A percentile compares a stretch with the other conserved stretches of the same genome.
These are phyloP conservation scores for Hippocampus zosterae DNA, from an alignment of 2,113 vertebrate species.

Conservation along the genomic window DNA sequence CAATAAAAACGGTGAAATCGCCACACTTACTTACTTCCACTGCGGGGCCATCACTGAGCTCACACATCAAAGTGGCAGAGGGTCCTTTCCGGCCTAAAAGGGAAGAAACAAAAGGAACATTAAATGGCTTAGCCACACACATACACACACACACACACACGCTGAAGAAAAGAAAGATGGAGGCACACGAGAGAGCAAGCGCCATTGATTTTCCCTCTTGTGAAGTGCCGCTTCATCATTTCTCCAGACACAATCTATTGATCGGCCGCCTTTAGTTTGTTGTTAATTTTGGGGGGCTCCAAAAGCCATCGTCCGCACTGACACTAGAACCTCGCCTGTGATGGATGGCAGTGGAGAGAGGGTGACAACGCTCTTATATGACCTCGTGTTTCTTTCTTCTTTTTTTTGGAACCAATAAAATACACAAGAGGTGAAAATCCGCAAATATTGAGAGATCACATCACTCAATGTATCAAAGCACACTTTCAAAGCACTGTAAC, in stretches of 20 bases:
- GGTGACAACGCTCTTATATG: conserved; percentile 51
- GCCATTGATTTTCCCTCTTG: conserved; percentile 70
- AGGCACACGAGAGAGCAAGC: conserved; percentile 17
- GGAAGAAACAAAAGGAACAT: conserved; percentile 56
- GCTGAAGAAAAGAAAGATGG: conserved; percentile 33
- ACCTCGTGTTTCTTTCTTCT: conserved; percentile 52
- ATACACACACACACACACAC: conserved; percentile 11
- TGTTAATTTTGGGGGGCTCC: conserved; percentile 73
- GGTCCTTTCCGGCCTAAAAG: conserved; percentile 59
- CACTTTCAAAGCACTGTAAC: background rate
- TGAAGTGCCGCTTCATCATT: conserved; percentile 78
- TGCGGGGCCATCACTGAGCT: conserved; percentile 61
- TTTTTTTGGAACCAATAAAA: conserved; percentile 14
- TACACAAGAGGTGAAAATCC: background rate
- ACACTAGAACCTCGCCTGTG: conserved; percentile 47
- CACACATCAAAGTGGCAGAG: conserved; percentile 65
- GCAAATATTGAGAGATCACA: background rate
- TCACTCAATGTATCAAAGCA: background rate
- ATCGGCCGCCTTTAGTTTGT: conserved; percentile 73
- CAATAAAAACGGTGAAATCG: conserved; percentile 16
- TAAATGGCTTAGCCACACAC: conserved; percentile 48
- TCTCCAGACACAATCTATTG: conserved; percentile 68
- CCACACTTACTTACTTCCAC: conserved; percentile 72
- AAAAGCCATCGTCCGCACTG: conserved; percentile 62
- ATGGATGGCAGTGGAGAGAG: conserved; percentile 48